A percentile compares a stretch with the other conserved stretches of the same genome.
phyloP scores from a whole-genome alignment of 2,113 vertebrate genomes.

The Gila orcuttii region DNA sequence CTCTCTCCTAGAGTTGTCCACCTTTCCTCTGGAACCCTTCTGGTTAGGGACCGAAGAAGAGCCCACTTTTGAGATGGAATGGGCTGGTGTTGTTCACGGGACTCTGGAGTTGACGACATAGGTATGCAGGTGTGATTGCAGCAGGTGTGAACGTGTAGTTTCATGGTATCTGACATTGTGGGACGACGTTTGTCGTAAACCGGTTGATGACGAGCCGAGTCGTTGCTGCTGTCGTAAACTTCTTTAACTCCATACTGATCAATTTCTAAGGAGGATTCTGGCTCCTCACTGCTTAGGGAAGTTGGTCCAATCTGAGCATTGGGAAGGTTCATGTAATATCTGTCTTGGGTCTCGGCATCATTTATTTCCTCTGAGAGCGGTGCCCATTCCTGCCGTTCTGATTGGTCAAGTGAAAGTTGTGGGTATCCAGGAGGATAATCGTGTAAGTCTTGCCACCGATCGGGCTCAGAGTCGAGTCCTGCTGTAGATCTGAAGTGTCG shows the following conservation, averaged over 20 bases:
- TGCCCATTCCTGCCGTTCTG: slow-evolving; percentile 68
- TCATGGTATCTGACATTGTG: slow-evolving; percentile 64
- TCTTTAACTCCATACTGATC: slow-evolving; percentile 59
- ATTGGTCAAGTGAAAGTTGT: slow-evolving; percentile 32
- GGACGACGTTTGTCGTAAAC: slow-evolving; percentile 56
- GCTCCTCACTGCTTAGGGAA: slow-evolving; percentile 66
- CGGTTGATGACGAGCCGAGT: slow-evolving; percentile 69
- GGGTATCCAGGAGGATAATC: slow-evolving; percentile 22
- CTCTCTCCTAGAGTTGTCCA: slow-evolving; percentile 61
- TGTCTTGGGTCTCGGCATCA: slow-evolving; percentile 61
- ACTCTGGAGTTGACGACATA: slow-evolving; percentile 61
- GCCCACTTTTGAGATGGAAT: slow-evolving; percentile 62
- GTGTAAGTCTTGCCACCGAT: slow-evolving; percentile 45
- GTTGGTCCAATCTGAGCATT: slow-evolving; percentile 69
- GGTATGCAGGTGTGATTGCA: slow-evolving; percentile 66
- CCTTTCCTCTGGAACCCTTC: slow-evolving; percentile 76
- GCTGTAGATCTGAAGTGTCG: slow-evolving; percentile 76
- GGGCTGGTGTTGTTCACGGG: slow-evolving; percentile 57
- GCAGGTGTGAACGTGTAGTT: slow-evolving; percentile 75
- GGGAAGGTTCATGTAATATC: slow-evolving; percentile 65
- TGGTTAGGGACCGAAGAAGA: slow-evolving; percentile 59
- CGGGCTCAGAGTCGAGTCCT: slow-evolving; percentile 65
- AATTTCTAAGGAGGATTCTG: slow-evolving; percentile 61
- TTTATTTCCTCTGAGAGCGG: slow-evolving; percentile 64
- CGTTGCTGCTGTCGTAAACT: slow-evolving; percentile 54